A percentile compares a stretch with the other conserved stretches of the same genome.
Evolutionary conservation across 64 coral and sea anemone species (phyloP).

Genomic region (Montipora foliosa): DNA sequence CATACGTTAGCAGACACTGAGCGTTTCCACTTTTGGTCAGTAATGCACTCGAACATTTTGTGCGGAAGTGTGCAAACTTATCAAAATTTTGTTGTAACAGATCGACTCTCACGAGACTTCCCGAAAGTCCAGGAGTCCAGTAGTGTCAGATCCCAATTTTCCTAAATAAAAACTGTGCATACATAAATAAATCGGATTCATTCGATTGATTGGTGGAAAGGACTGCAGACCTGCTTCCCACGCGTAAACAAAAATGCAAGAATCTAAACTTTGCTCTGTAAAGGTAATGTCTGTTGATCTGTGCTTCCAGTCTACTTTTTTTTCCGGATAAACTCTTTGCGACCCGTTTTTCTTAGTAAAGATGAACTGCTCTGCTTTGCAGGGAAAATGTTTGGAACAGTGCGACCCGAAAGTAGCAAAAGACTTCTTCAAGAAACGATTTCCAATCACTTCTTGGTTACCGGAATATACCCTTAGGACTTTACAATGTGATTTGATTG

Average conservation of each 20-base stretch:
- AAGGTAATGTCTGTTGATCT: conserved; percentile 28
- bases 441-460: conserved; percentile 83
- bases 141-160: not conserved
- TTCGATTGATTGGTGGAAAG: conserved; percentile 20
- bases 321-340: not conserved
- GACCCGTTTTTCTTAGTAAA: conserved; percentile 6
- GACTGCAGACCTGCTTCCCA: not conserved
- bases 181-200: conserved; percentile 15
- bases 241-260: conserved; percentile 26
- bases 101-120: not conserved
- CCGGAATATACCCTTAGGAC: conserved; percentile 59
- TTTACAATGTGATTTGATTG: conserved; percentile 87
- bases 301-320: not conserved
- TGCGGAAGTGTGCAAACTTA: too few relatives aligned
- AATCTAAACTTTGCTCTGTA: conserved; percentile 1
- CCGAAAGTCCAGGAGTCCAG: not conserved
- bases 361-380: conserved; percentile 59
- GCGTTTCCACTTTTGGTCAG: too few relatives aligned
- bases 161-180: not conserved
- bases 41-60: too few relatives aligned
- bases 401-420: conserved; percentile 55
- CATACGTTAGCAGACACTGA: too few relatives aligned
- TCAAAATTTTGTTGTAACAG: not conserved
- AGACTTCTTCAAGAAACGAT: conserved; percentile 65
- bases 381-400: conserved; percentile 82